phyloP scores from a whole-genome alignment of 2,113 vertebrate species.

The Syngnathus floridae region DNA sequence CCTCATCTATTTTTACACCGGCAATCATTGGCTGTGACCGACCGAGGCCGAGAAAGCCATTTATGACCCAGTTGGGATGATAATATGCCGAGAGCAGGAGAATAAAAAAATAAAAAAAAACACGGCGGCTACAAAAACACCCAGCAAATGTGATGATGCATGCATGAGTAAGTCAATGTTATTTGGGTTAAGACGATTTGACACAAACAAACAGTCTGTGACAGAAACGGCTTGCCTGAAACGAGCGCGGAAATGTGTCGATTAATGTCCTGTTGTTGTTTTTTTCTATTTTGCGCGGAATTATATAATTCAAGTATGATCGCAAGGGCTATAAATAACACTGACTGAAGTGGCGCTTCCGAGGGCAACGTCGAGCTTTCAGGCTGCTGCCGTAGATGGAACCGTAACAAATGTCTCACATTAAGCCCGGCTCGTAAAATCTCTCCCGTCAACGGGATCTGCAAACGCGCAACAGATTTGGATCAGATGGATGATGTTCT shows the following conservation, averaged over 20 bases:
- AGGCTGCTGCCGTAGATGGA: constrained; percentile 5
- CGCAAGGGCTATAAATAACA: constrained; percentile 8
- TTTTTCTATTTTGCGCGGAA: not conserved
- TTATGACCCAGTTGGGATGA: not conserved
- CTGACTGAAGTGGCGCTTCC: constrained; percentile 1
- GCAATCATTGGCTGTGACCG: not conserved
- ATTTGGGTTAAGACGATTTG: constrained; percentile 2
- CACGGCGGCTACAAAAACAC: constrained; percentile 3
- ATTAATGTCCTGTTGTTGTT: not conserved
- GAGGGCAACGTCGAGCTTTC: not conserved
- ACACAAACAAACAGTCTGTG: not conserved
- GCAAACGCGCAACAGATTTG: constrained; percentile 29
- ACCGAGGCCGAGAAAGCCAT: not conserved
- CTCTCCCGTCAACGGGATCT: constrained; percentile 12
- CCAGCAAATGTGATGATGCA: not conserved
- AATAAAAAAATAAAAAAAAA: not conserved
- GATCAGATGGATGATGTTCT: constrained; percentile 22
- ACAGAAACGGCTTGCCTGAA: not conserved
- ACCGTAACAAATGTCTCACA: constrained; percentile 8
- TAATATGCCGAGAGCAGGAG: not conserved
- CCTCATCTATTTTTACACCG: not conserved
- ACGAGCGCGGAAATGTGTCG: constrained; percentile 2
- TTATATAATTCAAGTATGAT: constrained; percentile 8
- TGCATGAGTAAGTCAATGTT: constrained; percentile 4
- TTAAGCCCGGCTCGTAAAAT: constrained; percentile 11